phyloP scores from a whole-genome alignment of 1,140 invertebrate genomes.

The Pseudomyrmex concolor region DNA sequence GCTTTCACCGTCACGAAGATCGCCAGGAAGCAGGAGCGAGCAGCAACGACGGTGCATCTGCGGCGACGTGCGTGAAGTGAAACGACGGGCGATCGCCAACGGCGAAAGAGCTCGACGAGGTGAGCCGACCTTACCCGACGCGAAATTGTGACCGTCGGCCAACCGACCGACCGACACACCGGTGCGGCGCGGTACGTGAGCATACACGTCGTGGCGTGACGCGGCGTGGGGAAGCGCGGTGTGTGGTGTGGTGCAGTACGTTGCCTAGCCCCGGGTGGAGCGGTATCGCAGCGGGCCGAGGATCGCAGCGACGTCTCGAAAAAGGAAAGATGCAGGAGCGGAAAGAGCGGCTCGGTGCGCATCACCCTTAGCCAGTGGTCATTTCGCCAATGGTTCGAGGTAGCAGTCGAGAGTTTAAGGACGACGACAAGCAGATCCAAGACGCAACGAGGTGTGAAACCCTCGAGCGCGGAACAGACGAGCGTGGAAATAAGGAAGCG shows the following conservation, averaged over 20 bases:
- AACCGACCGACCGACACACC: neutral
- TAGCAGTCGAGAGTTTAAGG: neutral
- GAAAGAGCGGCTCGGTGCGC: slow-evolving; percentile 40
- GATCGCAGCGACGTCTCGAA: slow-evolving; percentile 52
- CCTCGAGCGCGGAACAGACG: slow-evolving; percentile 17
- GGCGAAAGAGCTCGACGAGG: neutral
- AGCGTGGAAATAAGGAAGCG: neutral
- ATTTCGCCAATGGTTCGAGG: slow-evolving; percentile 34
- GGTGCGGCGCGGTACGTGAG: neutral
- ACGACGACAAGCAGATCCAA: neutral
- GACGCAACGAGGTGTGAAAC: slow-evolving; percentile 10
- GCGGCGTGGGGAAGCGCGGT: neutral
- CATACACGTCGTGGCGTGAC: slow-evolving; percentile 8
- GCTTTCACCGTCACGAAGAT: slow-evolving; percentile 62
- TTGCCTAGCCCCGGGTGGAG: slow-evolving; percentile 49
- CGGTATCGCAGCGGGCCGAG: slow-evolving; percentile 68
- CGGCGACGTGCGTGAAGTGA: slow-evolving; percentile 22
- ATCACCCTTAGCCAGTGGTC: slow-evolving; percentile 35
- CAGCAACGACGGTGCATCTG: neutral
- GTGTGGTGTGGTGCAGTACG: slow-evolving; percentile 20
- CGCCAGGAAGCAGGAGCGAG: slow-evolving; percentile 58
- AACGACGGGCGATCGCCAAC: neutral
- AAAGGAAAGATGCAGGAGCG: slow-evolving; percentile 63
- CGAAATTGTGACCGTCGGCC: neutral
- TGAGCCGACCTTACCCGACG: neutral